phyloP scores from a whole-genome alignment of 1,140 invertebrate genomes.

The Diorhabda sublineata region DNA sequence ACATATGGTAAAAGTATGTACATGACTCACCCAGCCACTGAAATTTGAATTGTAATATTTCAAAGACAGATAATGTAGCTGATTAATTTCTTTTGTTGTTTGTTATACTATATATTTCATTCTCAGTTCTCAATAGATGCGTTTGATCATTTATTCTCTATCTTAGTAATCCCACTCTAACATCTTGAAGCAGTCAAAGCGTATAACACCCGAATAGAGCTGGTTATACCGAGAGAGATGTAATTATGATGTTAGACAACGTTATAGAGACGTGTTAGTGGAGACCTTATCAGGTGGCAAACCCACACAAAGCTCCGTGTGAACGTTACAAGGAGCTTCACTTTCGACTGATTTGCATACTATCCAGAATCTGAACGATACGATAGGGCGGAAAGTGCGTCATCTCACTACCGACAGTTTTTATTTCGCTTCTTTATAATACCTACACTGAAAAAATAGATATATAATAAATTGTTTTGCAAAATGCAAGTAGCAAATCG shows the following conservation, averaged over 20 bases:
- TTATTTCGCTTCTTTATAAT: no score
- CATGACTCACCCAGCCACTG: no score
- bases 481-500: no score
- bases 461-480: no score
- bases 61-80: no score
- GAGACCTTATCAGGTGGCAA: constrained; percentile 23
- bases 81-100: no score
- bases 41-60: no score
- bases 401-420: no score
- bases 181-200: not conserved
- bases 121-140: no score
- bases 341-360: constrained; percentile 23
- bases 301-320: constrained; percentile 20
- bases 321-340: constrained; percentile 22
- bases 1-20: no score
- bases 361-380: constrained; percentile 11
- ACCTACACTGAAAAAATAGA: no score
- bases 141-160: not conserved
- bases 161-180: not conserved
- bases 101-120: no score
- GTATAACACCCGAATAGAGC: not conserved
- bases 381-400: not conserved
- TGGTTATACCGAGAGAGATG: constrained; percentile 1
- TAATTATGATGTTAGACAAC: constrained; percentile 20
- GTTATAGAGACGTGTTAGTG: constrained; percentile 22